phyloP scores from a whole-genome alignment of 2,797 vertebrate species.

The Onychomys leucogaster region DNA sequence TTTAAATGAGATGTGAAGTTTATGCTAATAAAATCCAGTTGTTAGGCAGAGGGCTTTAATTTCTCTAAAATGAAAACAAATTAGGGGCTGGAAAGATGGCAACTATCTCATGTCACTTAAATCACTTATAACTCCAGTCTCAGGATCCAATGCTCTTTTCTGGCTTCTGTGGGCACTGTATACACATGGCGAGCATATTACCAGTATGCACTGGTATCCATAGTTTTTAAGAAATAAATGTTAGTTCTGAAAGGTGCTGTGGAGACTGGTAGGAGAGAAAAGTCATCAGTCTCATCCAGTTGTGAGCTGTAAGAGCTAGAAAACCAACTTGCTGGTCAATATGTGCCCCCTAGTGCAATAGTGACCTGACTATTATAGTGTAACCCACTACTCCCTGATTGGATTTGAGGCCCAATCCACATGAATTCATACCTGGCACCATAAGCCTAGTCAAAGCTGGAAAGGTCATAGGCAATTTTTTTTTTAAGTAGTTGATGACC shows the following conservation, averaged over 20 bases:
- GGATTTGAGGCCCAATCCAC: neutral
- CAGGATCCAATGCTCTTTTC: neutral
- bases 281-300: too few relatives aligned
- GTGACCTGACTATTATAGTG: neutral
- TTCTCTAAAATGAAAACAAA: neutral
- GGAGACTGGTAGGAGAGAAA: neutral
- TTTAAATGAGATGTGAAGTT: neutral
- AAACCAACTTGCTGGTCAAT: neutral
- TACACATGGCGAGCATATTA: neutral
- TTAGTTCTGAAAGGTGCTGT: neutral
- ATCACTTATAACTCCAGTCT: neutral
- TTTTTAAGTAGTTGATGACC: neutral
- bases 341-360: too few relatives aligned
- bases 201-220: neutral
- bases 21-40: slow-evolving; percentile 8
- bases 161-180: neutral
- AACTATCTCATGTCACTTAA: neutral
- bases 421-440: neutral
- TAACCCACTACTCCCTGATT: neutral
- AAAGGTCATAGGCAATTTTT: neutral
- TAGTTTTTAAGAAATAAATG: neutral
- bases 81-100: neutral
- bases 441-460: neutral
- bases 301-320: neutral
- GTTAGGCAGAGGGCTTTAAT: neutral